phyloP scores from a whole-genome alignment of 2,888 invertebrate species.

The Spialia ferax region DNA sequence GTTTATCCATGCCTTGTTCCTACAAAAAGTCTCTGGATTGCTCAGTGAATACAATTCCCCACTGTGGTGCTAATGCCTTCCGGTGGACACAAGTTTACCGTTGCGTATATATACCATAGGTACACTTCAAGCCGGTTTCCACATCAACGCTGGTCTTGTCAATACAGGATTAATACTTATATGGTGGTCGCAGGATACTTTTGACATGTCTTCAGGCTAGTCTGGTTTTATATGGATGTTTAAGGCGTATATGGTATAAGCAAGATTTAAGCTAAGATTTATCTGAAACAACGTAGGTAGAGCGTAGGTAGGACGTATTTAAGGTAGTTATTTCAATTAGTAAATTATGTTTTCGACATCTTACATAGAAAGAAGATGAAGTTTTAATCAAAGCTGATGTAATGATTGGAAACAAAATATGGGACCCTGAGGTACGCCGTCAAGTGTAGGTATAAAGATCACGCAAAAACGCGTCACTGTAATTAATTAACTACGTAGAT shows the following conservation, averaged over 20 bases:
- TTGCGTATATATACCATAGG: constrained; percentile 50
- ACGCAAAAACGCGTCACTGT: too few relatives aligned
- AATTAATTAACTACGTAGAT: constrained; percentile 14
- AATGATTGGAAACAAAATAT: neutral
- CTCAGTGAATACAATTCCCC: constrained; percentile 6
- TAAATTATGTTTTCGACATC: neutral
- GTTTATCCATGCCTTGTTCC: neutral
- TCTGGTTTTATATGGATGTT: neutral
- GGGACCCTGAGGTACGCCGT: neutral
- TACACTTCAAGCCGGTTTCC: constrained; percentile 33
- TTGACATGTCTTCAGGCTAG: neutral
- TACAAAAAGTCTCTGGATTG: constrained; percentile 6
- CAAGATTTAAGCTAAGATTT: neutral
- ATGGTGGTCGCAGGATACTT: constrained; percentile 12
- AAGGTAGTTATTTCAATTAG: neutral
- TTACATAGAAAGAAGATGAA: neutral
- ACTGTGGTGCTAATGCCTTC: constrained; percentile 56
- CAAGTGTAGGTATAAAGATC: too few relatives aligned
- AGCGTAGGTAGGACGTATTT: neutral
- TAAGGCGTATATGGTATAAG: neutral
- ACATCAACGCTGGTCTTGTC: neutral
- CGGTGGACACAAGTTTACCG: constrained; percentile 67
- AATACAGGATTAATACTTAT: constrained; percentile 20
- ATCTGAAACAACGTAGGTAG: neutral
- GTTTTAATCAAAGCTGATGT: neutral